Conservation (phyloP, 2,888 invertebrate genomes). For the Scaeva pyrastri region DNA sequence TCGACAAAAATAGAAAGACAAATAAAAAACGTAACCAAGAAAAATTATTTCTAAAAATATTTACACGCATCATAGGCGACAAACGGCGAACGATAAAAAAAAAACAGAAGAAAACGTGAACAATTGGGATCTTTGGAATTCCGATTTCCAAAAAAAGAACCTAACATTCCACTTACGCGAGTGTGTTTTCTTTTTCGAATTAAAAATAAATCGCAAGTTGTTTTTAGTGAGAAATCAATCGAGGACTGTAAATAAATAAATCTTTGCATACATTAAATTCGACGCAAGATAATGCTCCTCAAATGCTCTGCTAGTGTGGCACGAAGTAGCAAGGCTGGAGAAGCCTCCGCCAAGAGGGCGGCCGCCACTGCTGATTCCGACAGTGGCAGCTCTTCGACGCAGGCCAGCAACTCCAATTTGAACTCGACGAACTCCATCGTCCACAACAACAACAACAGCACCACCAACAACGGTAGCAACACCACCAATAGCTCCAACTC, state of each 20-base stretch:
- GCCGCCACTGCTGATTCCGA: slow-evolving; percentile 8
- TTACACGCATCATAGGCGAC: slow-evolving; percentile 45
- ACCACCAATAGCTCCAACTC: slow-evolving; percentile 46
- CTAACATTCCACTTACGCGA: slow-evolving; percentile 11
- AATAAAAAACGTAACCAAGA: slow-evolving; percentile 24
- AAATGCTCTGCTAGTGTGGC: slow-evolving; percentile 61
- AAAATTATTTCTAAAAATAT: slow-evolving; percentile 49
- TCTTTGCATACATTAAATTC: slow-evolving; percentile 41
- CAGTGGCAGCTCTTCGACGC: slow-evolving; percentile 27
- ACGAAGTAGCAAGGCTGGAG: slow-evolving; percentile 46
- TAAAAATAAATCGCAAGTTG: slow-evolving; percentile 2
- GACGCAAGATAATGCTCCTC: slow-evolving; percentile 63
- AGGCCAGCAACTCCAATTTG: slow-evolving; percentile 52
- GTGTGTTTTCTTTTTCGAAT: slow-evolving; percentile 47
- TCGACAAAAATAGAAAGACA: background rate
- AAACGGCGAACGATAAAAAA: slow-evolving; percentile 4
- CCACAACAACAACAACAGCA: slow-evolving; percentile 1
- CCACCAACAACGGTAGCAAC: background rate
- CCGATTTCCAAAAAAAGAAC: slow-evolving; percentile 46
- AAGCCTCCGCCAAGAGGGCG: slow-evolving; percentile 45
- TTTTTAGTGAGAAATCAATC: slow-evolving; percentile 39
- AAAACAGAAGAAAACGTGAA: slow-evolving; percentile 6
- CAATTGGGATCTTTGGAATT: slow-evolving; percentile 24
- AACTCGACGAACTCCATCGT: slow-evolving; percentile 39
- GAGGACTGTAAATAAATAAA: slow-evolving; percentile 12